Evolutionary conservation across 2,113 vertebrate genomes (phyloP).

Genomic region (Neogale vison): DNA sequence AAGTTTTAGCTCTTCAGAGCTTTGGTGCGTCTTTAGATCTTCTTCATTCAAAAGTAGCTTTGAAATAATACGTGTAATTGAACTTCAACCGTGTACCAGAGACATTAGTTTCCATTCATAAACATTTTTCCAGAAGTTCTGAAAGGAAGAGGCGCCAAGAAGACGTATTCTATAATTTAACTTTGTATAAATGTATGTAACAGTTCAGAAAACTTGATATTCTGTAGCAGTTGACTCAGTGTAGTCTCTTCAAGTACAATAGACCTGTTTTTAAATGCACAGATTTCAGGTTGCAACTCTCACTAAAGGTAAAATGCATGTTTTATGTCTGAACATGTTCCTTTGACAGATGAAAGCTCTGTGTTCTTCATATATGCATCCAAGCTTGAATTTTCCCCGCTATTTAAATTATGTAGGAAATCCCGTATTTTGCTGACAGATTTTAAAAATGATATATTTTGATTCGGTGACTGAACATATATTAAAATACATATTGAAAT

Average conservation of each 20-base stretch:
- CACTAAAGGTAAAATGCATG: not conserved
- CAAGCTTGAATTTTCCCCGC: slow-evolving; percentile 12
- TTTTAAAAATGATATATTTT: not conserved
- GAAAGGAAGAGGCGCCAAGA: not conserved
- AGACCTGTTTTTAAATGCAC: not conserved
- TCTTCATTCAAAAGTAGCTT: not conserved
- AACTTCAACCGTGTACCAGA: not conserved
- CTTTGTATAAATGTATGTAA: not conserved
- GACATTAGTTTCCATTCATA: not conserved
- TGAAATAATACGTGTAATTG: not conserved
- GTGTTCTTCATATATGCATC: not conserved
- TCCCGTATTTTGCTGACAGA: slow-evolving; percentile 6
- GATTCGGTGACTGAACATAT: not conserved
- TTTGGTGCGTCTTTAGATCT: not conserved
- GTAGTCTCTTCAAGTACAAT: not conserved
- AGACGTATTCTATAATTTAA: not conserved
- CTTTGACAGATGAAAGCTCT: not conserved
- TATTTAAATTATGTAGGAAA: slow-evolving; percentile 7
- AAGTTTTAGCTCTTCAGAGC: not conserved
- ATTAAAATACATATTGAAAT: slow-evolving; percentile 4
- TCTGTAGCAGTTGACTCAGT: not conserved
- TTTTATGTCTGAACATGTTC: not conserved
- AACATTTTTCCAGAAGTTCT: slow-evolving; percentile 35
- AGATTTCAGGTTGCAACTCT: not conserved
- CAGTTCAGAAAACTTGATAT: not conserved